Conservation (phyloP, 2,888 invertebrate genomes). For the Macaria liturata region DNA sequence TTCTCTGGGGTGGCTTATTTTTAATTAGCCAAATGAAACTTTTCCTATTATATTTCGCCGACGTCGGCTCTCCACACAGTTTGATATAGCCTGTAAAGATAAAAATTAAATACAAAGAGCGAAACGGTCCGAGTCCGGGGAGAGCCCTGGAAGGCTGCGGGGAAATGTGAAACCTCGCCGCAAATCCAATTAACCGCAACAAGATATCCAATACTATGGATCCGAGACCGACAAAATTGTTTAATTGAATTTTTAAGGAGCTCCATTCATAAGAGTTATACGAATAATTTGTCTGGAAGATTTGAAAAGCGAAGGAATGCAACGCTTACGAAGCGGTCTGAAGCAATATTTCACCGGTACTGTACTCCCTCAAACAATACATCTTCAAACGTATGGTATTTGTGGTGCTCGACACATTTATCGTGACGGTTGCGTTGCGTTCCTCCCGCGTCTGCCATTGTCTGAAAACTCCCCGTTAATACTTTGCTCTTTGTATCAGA, state of each 20-base stretch:
- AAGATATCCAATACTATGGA: conserved; percentile 61
- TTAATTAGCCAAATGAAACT: conserved; percentile 80
- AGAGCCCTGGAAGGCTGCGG: conserved; percentile 48
- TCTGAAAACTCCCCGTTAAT: conserved; percentile 69
- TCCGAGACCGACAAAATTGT: conserved; percentile 57
- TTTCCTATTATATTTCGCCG: conserved; percentile 71
- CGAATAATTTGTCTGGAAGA: conserved; percentile 27
- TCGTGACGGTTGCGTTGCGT: conserved; percentile 57
- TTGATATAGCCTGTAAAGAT: conserved; percentile 44
- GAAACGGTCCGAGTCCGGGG: conserved; percentile 41
- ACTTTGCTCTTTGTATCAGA: conserved; percentile 59
- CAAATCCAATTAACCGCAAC: conserved; percentile 71
- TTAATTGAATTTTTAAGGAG: conserved; percentile 53
- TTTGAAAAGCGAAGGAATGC: conserved; percentile 41
- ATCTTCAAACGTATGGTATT: conserved; percentile 63
- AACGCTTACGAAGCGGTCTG: conserved; percentile 36
- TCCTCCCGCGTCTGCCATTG: conserved; percentile 69
- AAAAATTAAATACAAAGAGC: conserved; percentile 68
- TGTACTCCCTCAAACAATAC: conserved; percentile 64
- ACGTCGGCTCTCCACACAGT: conserved; percentile 50
- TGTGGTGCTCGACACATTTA: conserved; percentile 71
- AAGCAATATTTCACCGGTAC: conserved; percentile 64
- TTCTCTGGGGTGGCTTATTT: conserved; percentile 69
- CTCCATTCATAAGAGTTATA: conserved; percentile 28
- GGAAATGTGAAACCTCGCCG: conserved; percentile 61